These are phyloP conservation scores for Rhingia campestris DNA, from an alignment of 2,888 invertebrate species.

Conservation along the genomic window DNA sequence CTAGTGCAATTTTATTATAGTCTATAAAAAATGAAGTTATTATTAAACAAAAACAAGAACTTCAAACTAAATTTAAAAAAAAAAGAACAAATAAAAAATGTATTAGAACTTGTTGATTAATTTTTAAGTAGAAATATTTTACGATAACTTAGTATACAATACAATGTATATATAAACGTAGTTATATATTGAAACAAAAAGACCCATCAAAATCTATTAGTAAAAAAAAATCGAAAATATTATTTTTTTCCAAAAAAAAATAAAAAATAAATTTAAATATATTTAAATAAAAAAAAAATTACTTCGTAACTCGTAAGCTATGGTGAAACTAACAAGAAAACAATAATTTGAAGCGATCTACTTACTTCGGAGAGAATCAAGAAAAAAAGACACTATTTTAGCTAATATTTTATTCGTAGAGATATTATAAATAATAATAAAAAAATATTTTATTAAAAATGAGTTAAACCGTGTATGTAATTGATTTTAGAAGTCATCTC, in stretches of 20 bases:
- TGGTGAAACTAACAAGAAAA: slow-evolving; percentile 50
- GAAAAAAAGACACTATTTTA: slow-evolving; percentile 72
- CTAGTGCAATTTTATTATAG: slow-evolving; percentile 54
- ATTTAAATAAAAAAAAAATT: too few species aligned
- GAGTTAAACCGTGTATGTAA: slow-evolving; percentile 28
- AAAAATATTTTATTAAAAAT: neutral
- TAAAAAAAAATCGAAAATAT: slow-evolving; percentile 45
- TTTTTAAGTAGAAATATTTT: slow-evolving; percentile 68
- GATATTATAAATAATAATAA: slow-evolving; percentile 24
- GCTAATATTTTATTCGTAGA: slow-evolving; percentile 65
- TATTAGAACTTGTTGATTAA: slow-evolving; percentile 71
- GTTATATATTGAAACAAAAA: slow-evolving; percentile 44
- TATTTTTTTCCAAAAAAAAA: slow-evolving; percentile 58
- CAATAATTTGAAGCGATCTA: slow-evolving; percentile 67
- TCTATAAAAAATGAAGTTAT: slow-evolving; percentile 31
- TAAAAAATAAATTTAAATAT: slow-evolving; percentile 26
- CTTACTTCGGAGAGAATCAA: slow-evolving; percentile 72
- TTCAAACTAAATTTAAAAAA: slow-evolving; percentile 36
- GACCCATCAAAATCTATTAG: slow-evolving; percentile 35
- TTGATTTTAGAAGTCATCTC: slow-evolving; percentile 38
- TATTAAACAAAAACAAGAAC: slow-evolving; percentile 38
- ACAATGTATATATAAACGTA: slow-evolving; percentile 23
- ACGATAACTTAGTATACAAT: slow-evolving; percentile 44
- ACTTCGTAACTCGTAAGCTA: slow-evolving; percentile 49
- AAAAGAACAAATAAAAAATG: slow-evolving; percentile 40